Evolutionary conservation across 2,888 invertebrate species (phyloP), one percentile per base, ranked within the genome.

Genomic region (Allolobophora icterica): DNA sequence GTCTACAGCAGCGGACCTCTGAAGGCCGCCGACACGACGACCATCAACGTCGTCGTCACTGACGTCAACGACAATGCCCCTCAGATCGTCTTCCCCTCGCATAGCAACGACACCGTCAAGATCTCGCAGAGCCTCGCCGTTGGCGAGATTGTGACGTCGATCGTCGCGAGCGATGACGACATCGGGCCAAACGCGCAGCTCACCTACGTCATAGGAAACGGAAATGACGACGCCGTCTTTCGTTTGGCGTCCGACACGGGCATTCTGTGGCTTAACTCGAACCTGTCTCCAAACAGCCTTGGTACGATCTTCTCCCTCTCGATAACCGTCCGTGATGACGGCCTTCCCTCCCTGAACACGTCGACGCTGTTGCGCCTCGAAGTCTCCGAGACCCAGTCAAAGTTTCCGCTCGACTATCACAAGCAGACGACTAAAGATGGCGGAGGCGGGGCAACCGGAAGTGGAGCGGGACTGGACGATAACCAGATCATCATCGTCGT

Each of bases 61-160:
- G 92, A 92, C 90, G 84, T 58, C 71, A 92, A 92, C 91, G 92
- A 92, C 89, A 91, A 92, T 84, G 89, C 34, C 17, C 92, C 92
- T 30, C 38, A 91, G 8, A 42, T 92, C 35, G 35, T 89, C 5
- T 92, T 91, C 89, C 92, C 92, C 90, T 89, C 17, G 40, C 91
- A 21, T 90, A 91, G 42, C 91, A 91, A 21, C 89, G 40, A 87
- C 21, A 87, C 35, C 87, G 87, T 87, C 21, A 34, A 24, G 87
- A 87, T 87, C 35, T 87, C 87, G 34, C 87, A 30, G 35, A 38
- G 38, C n/a, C 87, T 87, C 35, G 87, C 87, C 21, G 35, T 87
- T 19, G 87, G 87, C 19, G 87, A 87, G 21, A 38, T 87, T n/a
- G 91, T 91, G 34, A 89, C 91, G 30, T 58, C 58, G 30, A 52